phyloP scores from a whole-genome alignment of 2,113 vertebrate species.

The Rhea pennata region DNA sequence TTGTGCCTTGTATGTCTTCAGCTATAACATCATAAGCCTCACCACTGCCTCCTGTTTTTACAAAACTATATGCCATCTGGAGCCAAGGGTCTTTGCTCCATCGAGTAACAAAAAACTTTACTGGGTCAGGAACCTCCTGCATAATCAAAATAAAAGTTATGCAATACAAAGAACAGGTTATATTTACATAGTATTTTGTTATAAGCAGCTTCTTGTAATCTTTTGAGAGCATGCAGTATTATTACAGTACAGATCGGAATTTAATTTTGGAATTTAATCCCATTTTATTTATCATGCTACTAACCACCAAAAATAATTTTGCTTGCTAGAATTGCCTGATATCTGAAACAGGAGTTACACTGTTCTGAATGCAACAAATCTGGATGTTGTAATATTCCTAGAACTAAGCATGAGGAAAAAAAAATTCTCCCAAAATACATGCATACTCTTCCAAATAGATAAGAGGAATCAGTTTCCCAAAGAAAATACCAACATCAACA shows the following conservation, averaged over 20 bases:
- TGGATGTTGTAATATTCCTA: neutral
- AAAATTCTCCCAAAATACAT: neutral
- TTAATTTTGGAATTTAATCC: neutral
- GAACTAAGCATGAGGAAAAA: rapidly evolving
- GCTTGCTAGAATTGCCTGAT: neutral
- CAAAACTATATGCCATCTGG: slow-evolving; percentile 98
- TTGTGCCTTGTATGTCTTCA: slow-evolving; percentile 92
- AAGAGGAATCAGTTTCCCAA: neutral
- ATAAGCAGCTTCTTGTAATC: neutral
- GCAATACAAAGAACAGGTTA: neutral
- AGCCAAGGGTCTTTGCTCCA: slow-evolving; percentile 94
- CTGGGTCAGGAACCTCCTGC: slow-evolving; percentile 92
- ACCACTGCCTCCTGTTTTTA: slow-evolving; percentile 93
- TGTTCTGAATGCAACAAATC: neutral
- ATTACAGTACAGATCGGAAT: neutral
- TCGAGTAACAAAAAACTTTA: slow-evolving; percentile 89
- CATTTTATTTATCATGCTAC: neutral
- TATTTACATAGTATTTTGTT: neutral
- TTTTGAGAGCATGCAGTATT: neutral
- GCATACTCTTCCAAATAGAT: neutral
- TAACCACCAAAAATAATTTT: neutral
- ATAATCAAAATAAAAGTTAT: neutral
- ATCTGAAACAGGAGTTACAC: neutral
- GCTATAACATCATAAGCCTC: slow-evolving; percentile 96
- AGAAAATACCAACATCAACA: neutral